Evolutionary conservation across 2,113 vertebrate species (phyloP).

Genomic region (Synchiropus splendidus): DNA sequence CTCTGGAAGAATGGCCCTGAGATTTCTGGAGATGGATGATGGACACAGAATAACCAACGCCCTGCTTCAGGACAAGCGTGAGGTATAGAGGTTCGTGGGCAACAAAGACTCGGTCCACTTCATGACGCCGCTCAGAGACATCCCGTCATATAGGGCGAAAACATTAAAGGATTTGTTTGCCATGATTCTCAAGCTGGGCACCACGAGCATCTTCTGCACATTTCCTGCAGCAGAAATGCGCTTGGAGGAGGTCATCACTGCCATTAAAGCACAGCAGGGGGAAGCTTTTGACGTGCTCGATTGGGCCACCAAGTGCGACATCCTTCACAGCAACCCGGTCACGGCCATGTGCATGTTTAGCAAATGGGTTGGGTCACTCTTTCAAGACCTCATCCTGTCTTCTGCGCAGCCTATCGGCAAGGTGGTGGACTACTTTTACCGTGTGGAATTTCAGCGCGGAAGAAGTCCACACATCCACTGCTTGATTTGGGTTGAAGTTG

Average conservation of each 20-base stretch:
- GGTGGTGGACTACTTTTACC: constrained; percentile 9
- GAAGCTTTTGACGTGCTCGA: constrained; percentile 5
- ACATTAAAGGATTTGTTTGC: no score
- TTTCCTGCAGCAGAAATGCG: constrained; percentile 23
- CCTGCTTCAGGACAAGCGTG: constrained; percentile 3
- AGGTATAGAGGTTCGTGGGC: constrained; percentile 1
- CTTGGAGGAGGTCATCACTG: constrained; percentile 14
- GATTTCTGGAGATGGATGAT: no score
- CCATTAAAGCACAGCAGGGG: constrained; percentile 22
- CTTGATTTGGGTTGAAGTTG: constrained; percentile 10
- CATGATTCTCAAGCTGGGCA: constrained; percentile 15
- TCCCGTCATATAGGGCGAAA: constrained; percentile 16
- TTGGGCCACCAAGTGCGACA: constrained; percentile 15
- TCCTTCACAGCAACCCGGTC: constrained; percentile 11
- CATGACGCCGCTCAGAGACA: constrained; percentile 23
- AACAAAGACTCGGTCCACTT: constrained; percentile 15
- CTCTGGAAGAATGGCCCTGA: no score
- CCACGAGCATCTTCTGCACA: constrained; percentile 9
- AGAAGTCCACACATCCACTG: no score
- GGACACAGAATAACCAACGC: constrained; percentile 14
- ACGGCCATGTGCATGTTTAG: constrained; percentile 17
- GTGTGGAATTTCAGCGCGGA: constrained; percentile 25
- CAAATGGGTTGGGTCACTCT: constrained; percentile 9
- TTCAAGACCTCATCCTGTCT: constrained; percentile 9
- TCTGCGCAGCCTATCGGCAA: constrained; percentile 9